Evolutionary conservation across 2,797 vertebrate species (phyloP).

Genomic region (Xyrichtys novacula): DNA sequence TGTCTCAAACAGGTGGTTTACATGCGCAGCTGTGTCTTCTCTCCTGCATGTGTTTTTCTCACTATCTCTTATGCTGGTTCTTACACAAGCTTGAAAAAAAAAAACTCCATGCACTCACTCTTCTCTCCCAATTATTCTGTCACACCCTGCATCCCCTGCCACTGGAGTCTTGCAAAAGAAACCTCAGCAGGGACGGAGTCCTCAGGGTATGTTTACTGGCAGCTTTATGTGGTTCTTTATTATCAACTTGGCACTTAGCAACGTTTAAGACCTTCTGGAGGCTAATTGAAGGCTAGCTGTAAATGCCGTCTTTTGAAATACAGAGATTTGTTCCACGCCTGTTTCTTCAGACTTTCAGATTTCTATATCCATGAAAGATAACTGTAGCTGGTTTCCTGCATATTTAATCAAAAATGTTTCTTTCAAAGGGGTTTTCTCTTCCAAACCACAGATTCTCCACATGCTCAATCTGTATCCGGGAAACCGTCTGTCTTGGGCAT

Average conservation of each 20-base stretch:
- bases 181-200: conserved; percentile 57
- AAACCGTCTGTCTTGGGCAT: conserved; percentile 42
- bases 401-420: conserved; percentile 13
- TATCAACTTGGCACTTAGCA: conserved; percentile 71
- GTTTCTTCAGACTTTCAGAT: conserved; percentile 10
- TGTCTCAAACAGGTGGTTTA: conserved; percentile 47
- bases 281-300: conserved; percentile 71
- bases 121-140: conserved; percentile 44
- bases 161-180: conserved; percentile 65
- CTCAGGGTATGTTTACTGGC: conserved; percentile 74
- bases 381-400: conserved; percentile 25
- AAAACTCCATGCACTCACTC: conserved; percentile 14
- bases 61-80: neutral
- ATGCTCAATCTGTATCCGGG: conserved; percentile 34
- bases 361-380: conserved; percentile 32
- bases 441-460: conserved; percentile 50
- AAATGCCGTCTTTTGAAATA: conserved; percentile 50
- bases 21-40: conserved; percentile 6
- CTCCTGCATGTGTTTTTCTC: neutral
- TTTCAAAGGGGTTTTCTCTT: conserved; percentile 22
- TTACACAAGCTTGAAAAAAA: conserved; percentile 25
- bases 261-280: conserved; percentile 57
- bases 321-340: conserved; percentile 25
- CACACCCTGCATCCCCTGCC: conserved; percentile 63
- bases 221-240: conserved; percentile 79